These are phyloP conservation scores for Elaeidobius kamerunicus DNA, from an alignment of 2,888 invertebrate species.

Conservation along the genomic window DNA sequence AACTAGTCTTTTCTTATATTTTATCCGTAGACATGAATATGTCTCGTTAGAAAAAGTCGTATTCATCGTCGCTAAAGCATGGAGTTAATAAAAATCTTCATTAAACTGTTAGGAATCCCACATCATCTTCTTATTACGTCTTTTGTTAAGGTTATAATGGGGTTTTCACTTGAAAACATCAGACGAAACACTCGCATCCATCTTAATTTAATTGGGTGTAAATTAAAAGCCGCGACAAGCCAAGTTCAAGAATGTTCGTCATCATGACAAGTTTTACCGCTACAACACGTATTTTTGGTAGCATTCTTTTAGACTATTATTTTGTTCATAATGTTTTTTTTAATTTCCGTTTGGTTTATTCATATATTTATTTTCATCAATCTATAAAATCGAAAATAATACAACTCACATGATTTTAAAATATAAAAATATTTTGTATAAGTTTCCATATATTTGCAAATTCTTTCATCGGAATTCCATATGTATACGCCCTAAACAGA, in stretches of 20 bases:
- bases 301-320: conserved; percentile 2
- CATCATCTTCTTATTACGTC: conserved; percentile 25
- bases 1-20: background rate
- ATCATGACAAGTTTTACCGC: conserved; percentile 28
- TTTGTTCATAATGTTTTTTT: background rate
- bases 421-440: no score
- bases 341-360: conserved; percentile 1
- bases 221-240: conserved; percentile 30
- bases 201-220: conserved; percentile 32
- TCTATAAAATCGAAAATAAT: no score
- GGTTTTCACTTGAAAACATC: conserved; percentile 28
- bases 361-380: background rate
- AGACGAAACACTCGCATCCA: conserved; percentile 25
- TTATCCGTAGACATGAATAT: conserved; percentile 1
- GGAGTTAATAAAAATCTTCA: conserved; percentile 25
- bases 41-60: conserved; percentile 12
- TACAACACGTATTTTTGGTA: conserved; percentile 29
- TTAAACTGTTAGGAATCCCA: conserved; percentile 20
- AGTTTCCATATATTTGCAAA: no score
- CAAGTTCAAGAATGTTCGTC: conserved; percentile 26
- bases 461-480: no score
- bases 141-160: conserved; percentile 30
- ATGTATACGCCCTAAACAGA: no score
- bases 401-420: no score
- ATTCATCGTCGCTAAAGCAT: background rate